Evolutionary conservation across 2,113 vertebrate genomes (phyloP), one percentile per base, ranked within the genome.

Genomic region (Apus apus): DNA sequence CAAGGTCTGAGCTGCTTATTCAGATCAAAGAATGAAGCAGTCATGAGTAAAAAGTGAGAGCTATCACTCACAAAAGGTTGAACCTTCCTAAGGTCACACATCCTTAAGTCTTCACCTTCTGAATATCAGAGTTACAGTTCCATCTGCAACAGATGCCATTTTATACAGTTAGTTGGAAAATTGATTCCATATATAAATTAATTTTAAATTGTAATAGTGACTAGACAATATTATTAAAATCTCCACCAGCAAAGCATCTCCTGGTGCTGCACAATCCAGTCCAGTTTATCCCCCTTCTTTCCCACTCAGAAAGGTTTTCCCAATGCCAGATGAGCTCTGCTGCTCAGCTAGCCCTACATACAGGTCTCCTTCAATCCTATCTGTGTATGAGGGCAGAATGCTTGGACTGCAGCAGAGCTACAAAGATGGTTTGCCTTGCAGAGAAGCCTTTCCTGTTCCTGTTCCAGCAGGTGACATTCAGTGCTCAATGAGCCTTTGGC

Each of bases 321-420:
- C 5, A 18, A 3, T 17, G 15, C 51, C 19, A 50, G 29, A 73
- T 0, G 0, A 91, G 34, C 21, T 34, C 46, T 14, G 5, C 56
- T 4, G 5, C 48, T 67, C 67, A 65, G 40, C 51, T 48, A 56
- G 21, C 29, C 34, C 26, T 11, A 36, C 8, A 9, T 14, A 64
- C 0, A 1, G 13, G 14, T 68, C 19, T 80, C 17, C 60, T 48
- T 48, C 56, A 84, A 80, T 30, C 13, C 54, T 25, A 2, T 11
- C 17, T 60, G 22, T 27, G 65, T 61, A 43, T 19, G 13, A 67
- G 7, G 29, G 13, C 61, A 74, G 25, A 38, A 4, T 67, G 48
- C 48, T 34, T 29, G 57, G 51, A 36, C 66, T 71, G 57, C 53
- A 71, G 43, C 22, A 26, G 70, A 70, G 5, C 19, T 34, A 32